Evolutionary conservation across 35 echinoderm and acorn worm species (phyloP).

Genomic region (Holothuria glaberrima): DNA sequence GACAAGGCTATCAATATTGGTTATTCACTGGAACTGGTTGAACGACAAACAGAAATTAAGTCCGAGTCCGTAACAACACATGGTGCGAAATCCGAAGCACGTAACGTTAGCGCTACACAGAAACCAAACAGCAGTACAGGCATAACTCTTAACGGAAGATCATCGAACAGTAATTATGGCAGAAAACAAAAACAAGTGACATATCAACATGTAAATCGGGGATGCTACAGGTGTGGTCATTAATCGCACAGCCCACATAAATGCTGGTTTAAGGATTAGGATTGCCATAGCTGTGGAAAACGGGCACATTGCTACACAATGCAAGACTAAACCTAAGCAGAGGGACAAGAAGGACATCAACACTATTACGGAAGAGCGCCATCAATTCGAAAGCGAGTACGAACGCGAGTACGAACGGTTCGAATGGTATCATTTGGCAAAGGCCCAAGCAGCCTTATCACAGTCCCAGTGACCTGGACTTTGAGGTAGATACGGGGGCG

Average conservation of each 20-base stretch:
- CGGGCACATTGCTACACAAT: not conserved
- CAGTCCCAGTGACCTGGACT: not conserved
- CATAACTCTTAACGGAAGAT: no score
- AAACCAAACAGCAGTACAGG: no score
- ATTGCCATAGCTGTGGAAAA: conserved; percentile 39
- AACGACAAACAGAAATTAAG: no score
- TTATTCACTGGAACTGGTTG: not conserved
- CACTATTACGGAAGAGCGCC: not conserved
- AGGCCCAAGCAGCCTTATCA: not conserved
- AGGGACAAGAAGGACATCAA: not conserved
- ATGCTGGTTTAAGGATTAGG: conserved; percentile 28
- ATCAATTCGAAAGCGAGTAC: not conserved
- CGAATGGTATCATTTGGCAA: not conserved
- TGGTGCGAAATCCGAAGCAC: no score
- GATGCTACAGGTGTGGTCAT: conserved; percentile 6
- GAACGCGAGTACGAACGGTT: no score
- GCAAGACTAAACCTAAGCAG: not conserved
- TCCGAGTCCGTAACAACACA: no score
- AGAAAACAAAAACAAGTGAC: no score
- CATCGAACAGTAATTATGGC: no score
- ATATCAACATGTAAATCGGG: not conserved
- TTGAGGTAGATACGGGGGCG: conserved; percentile 38
- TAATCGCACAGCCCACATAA: conserved; percentile 1
- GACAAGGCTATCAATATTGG: not conserved
- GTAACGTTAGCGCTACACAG: no score